These are phyloP conservation scores for Pseudorhiza aurosa DNA, from an alignment of 30 jellyfish, hydroid and myxozoan species.

Conservation along the genomic window DNA sequence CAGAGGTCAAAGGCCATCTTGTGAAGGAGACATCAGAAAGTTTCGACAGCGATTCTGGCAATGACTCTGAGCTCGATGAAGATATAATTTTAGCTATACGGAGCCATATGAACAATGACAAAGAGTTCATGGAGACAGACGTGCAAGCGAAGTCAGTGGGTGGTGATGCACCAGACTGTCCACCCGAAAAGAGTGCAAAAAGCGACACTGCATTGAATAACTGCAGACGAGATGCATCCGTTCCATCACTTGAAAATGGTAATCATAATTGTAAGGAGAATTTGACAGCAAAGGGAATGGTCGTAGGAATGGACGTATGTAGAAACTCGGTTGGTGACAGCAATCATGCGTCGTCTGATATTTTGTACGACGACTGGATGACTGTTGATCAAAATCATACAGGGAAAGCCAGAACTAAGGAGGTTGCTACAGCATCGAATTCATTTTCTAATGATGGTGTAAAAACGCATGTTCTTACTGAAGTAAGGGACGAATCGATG, in stretches of 20 bases:
- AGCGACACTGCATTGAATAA: background rate
- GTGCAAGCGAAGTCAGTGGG: background rate
- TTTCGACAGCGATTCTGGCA: background rate
- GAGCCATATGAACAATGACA: background rate
- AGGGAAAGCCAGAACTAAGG: background rate
- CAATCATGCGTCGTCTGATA: background rate
- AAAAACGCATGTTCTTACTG: background rate
- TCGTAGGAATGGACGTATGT: background rate
- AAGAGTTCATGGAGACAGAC: background rate
- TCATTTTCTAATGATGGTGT: background rate
- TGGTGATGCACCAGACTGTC: background rate
- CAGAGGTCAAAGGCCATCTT: no score
- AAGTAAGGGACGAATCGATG: background rate
- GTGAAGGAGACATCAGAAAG: no score
- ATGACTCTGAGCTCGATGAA: background rate
- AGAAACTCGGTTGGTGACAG: background rate
- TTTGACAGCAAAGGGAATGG: background rate
- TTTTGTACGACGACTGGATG: slow-evolving; percentile 24
- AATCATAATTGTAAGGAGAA: background rate
- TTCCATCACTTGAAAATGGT: background rate
- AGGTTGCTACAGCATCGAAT: background rate
- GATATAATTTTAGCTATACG: background rate
- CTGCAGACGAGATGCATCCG: background rate
- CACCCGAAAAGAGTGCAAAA: background rate
- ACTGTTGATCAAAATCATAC: background rate